These are phyloP conservation scores for Synanthedon formicaeformis DNA, from an alignment of 2,888 invertebrate species.

Conservation along the genomic window DNA sequence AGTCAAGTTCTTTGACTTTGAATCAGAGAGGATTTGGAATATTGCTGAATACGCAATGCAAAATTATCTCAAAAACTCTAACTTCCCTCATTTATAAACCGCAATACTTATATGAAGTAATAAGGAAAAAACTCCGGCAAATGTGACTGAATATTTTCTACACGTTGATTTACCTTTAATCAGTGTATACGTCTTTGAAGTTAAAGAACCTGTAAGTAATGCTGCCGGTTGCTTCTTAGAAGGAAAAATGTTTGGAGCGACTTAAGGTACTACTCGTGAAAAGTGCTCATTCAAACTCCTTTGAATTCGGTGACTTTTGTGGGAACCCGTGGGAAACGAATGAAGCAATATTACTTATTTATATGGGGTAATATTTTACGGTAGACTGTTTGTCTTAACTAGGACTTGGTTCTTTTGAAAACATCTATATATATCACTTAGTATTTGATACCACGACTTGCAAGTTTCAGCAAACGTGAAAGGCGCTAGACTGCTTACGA, in stretches of 20 bases:
- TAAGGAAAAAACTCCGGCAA: conserved; percentile 14
- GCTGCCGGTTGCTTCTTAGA: conserved; percentile 16
- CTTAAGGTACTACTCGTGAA: conserved; percentile 3
- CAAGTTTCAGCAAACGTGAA: background rate
- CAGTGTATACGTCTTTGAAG: conserved; percentile 28
- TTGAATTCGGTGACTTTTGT: conserved; percentile 14
- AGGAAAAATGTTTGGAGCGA: conserved; percentile 9
- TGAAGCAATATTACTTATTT: background rate
- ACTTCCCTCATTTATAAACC: background rate
- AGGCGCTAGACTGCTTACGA: too few relatives aligned
- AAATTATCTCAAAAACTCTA: background rate
- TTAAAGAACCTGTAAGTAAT: conserved; percentile 24
- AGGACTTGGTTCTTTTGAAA: background rate
- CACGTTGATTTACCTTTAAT: conserved; percentile 26
- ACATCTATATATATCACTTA: background rate
- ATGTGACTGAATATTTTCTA: conserved; percentile 18
- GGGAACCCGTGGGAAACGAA: conserved; percentile 4
- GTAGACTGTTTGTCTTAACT: background rate
- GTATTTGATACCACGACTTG: background rate
- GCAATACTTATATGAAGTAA: conserved; percentile 4
- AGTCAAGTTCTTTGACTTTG: too few relatives aligned
- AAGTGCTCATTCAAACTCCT: conserved; percentile 11
- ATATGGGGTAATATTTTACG: background rate
- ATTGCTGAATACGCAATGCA: background rate
- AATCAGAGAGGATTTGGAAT: too few relatives aligned